These are phyloP conservation scores for Pangasius macronema DNA, from an alignment of 2,797 vertebrate species.

Conservation along the genomic window DNA sequence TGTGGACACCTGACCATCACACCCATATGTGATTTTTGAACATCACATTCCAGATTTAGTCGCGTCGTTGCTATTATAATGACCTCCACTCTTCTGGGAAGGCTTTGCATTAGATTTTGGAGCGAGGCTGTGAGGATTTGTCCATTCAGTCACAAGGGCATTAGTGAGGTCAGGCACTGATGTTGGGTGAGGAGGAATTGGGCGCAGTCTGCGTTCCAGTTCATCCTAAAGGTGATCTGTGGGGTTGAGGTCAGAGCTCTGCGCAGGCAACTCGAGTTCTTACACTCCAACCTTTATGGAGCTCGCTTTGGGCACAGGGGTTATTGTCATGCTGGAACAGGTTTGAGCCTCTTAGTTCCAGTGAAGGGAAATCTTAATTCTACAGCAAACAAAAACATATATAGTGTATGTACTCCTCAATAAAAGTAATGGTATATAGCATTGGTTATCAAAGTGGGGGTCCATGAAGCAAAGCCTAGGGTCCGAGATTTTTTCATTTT, in stretches of 20 bases:
- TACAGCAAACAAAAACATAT: background rate
- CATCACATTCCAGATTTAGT: background rate
- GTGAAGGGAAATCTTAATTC: background rate
- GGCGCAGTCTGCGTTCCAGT: background rate
- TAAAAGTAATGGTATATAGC: background rate
- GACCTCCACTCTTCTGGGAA: background rate
- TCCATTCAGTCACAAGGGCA: background rate
- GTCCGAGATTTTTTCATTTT: background rate
- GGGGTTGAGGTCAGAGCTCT: background rate
- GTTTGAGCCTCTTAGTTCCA: background rate
- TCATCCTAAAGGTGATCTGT: background rate
- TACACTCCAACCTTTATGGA: background rate
- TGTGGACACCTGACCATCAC: background rate
- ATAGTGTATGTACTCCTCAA: background rate
- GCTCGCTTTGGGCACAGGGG: background rate
- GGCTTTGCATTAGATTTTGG: background rate
- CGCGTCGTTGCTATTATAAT: background rate
- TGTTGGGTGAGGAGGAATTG: background rate
- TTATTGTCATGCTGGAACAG: background rate
- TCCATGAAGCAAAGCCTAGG: background rate
- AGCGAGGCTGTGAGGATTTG: background rate
- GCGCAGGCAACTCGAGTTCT: background rate
- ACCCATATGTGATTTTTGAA: background rate
- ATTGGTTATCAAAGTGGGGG: background rate
- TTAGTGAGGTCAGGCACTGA: background rate